Evolutionary conservation across 1,140 invertebrate species (phyloP).

Genomic region (Trichomalopsis sarcophagae): DNA sequence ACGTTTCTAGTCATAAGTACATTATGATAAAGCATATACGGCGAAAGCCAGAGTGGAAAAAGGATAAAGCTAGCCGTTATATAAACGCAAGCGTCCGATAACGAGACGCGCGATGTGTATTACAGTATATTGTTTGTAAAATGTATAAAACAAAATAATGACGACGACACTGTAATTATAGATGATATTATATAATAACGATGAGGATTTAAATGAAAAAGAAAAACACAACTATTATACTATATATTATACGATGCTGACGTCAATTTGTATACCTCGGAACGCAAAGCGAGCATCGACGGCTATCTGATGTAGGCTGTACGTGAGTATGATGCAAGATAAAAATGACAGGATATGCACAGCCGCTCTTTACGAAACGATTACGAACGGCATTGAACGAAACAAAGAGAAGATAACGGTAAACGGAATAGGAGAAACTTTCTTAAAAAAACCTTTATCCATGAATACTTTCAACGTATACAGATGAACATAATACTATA

Average conservation of each 20-base stretch:
- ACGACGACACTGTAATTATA: conserved; percentile 43
- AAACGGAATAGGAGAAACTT: not conserved
- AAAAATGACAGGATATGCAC: conserved; percentile 17
- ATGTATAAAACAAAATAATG: conserved; percentile 36
- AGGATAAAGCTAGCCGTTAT: not conserved
- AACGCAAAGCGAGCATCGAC: not conserved
- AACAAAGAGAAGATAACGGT: not conserved
- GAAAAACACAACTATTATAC: conserved; percentile 18
- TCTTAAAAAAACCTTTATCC: not conserved
- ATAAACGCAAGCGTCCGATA: not conserved
- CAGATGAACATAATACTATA: not conserved
- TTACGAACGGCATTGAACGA: not conserved
- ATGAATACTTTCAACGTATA: not conserved
- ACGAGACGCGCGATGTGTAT: not conserved
- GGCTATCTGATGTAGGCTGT: not conserved
- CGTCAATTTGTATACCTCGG: conserved; percentile 48
- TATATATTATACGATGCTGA: conserved; percentile 36
- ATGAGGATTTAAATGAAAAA: not conserved
- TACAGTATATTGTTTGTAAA: conserved; percentile 50
- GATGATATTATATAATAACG: conserved; percentile 5
- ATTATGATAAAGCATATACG: not conserved
- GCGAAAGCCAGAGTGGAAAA: not conserved
- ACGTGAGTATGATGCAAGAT: not conserved
- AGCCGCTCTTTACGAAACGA: conserved; percentile 29
- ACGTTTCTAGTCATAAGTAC: conserved; percentile 21